Base-by-base conservation (phyloP, 1,140 invertebrate genomes). In the Hyphantria cunea region DNA sequence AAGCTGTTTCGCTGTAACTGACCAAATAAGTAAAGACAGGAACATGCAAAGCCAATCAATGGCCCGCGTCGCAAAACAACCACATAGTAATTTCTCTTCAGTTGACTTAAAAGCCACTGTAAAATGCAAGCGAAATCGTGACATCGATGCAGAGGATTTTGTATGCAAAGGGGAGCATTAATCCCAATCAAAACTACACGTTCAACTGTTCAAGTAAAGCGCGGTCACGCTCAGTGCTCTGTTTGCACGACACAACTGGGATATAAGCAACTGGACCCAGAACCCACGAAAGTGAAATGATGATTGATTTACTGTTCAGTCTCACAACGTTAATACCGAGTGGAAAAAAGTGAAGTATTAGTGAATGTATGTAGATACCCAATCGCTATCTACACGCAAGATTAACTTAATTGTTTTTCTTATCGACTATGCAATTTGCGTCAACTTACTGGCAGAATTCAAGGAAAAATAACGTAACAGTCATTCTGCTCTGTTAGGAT, bases 121-220 rank as follows among this genome's bases (percentile, higher is more conserved):
- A 58, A 64, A 64, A 66, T 48, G 54, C 58, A 66, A 50, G 63
- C 56, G 49, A 42, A 71, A 49, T 76, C 71, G 76, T 81, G 72
- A 76, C 68, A 44, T 37, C 17, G 31, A 12, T 56, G 13, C 52
- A 34, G 47, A 31, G 50, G 61, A 72, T 66, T 69, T 76, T 73
- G 77, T 76, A 78, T 76, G 68, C 70, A 77, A 80, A 83, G 53
- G 63, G 66, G 33, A 52, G 64, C 68, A 70, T 76, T 72, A 77
- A 74, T 80, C 70, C 66, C 32, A 34, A 12, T 61, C n/a, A 52
- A 58, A 64, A 25, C 50, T 34, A 53, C 56, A 34, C 14, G 50
- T 51, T 39, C 49, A 37, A 37, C 34, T 37, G 65, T 34, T 47
- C 42, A 50, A 14, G 51, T 34, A 53, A 25, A 41, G 61, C 49